Conservation (phyloP, 2,113 vertebrate genomes). For the Plecturocebus donacophilus region DNA sequence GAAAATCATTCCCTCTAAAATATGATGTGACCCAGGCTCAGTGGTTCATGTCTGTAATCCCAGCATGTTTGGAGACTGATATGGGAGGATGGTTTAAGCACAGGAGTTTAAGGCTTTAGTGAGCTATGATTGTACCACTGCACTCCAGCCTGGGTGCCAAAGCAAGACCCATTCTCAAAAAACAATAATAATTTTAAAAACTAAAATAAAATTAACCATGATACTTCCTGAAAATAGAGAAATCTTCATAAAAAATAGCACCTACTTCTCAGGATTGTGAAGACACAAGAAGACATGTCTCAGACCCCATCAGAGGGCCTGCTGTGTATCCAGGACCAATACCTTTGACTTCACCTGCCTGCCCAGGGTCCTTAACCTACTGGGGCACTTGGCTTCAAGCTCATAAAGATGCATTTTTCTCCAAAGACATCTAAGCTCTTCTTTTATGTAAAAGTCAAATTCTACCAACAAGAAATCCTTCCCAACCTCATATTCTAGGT, state of each 20-base stretch:
- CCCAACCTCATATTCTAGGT: not conserved
- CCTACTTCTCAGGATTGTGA: not conserved
- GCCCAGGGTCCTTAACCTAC: not conserved
- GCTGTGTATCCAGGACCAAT: rapidly evolving
- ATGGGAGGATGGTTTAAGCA: too few species aligned
- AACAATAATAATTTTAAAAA: too few species aligned
- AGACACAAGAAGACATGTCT: not conserved
- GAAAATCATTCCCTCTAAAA: conserved; percentile 1
- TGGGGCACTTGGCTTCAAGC: not conserved
- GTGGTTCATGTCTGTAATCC: too few species aligned
- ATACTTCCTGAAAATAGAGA: conserved; percentile 28
- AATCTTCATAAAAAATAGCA: not conserved
- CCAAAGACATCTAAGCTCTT: not conserved
- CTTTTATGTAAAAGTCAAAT: not conserved
- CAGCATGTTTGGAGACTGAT: too few species aligned
- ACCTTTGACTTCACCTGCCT: not conserved
- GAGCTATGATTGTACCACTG: too few species aligned
- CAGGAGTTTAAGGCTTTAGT: too few species aligned
- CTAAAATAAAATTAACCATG: not conserved
- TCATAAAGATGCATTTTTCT: not conserved
- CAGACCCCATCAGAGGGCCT: not conserved
- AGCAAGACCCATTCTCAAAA: too few species aligned
- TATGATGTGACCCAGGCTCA: too few species aligned
- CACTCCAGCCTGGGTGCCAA: too few species aligned
- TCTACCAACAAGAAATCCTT: not conserved